These are phyloP conservation scores for rabbit (Oryctolagus cuniculus) DNA, from an alignment of 2,113 vertebrate species.

Conservation along the genomic window DNA sequence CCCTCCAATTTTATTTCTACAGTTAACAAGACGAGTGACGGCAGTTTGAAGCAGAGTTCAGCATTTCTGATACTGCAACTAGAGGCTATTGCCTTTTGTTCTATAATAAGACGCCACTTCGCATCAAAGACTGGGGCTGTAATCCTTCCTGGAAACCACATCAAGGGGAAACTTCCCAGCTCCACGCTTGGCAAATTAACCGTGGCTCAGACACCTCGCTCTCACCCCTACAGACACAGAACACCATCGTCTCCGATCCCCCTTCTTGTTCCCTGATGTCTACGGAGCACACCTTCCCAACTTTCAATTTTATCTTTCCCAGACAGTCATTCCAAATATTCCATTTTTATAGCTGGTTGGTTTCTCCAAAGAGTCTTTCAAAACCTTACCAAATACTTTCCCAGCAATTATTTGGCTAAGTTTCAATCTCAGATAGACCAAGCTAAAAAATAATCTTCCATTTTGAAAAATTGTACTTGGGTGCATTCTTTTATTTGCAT, in stretches of 20 bases:
- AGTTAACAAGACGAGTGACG: slow-evolving; percentile 61
- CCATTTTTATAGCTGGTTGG: slow-evolving; percentile 62
- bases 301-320: slow-evolving; percentile 63
- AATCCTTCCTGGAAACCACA: slow-evolving; percentile 57
- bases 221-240: neutral
- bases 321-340: slow-evolving; percentile 54
- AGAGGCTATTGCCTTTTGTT: slow-evolving; percentile 29
- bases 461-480: neutral
- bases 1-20: slow-evolving; percentile 74
- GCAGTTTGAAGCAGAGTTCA: slow-evolving; percentile 11
- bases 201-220: neutral
- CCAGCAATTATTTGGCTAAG: slow-evolving; percentile 56
- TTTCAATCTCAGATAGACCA: slow-evolving; percentile 12
- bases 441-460: slow-evolving; percentile 22
- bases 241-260: accelerated
- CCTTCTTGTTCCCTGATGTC: neutral
- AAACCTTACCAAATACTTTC: slow-evolving; percentile 62
- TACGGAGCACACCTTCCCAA: slow-evolving; percentile 13
- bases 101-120: slow-evolving; percentile 55
- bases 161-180: slow-evolving; percentile 41
- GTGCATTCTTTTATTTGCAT: slow-evolving; percentile 32
- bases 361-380: slow-evolving; percentile 46
- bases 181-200: slow-evolving; percentile 44
- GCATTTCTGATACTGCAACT: neutral
- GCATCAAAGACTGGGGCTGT: neutral